Evolutionary conservation across 2,113 vertebrate genomes (phyloP), one percentile per base, ranked within the genome.

Genomic region (Gobio gobio): DNA sequence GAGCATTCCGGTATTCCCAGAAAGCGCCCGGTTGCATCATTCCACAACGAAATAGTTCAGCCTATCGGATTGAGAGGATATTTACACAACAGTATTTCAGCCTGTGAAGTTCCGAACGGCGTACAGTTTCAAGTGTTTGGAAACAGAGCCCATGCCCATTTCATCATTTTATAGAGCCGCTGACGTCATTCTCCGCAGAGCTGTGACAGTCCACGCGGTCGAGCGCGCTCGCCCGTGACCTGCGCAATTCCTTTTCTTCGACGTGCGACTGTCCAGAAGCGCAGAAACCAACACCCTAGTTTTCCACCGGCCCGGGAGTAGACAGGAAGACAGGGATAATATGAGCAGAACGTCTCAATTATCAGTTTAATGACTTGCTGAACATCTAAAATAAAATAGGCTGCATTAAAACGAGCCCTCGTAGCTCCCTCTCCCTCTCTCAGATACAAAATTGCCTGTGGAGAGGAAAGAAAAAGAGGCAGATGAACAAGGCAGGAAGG

Each of bases 111-210:
- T n/a, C 59, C n/a, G 22, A 18, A 18, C 18, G 33, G 36, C 36
- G 54, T 24, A 61, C 63, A 51, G 43, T 56, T 72, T 24, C 66
- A 6, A 24, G 66, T 58, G 79, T 56, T 40, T 56, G 22, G 20
- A 36, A 72, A 40, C 64, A 72, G 13, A 51, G 7, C 5, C 33
- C 10, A 36, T 70, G 29, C 20, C 4, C 29, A 72, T 83, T 83
- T 58, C 68, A 76, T 86, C 54, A 64, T 73, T 83, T 85, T 40
- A 80, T 18, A 78, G 64, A 83, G 74, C 26, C 49, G 43, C 80
- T 87, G 79, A 87, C 82, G 85, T 83, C 83, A 87, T 85, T 82
- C 83, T 82, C 64, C 43, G 88, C 85, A 89, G 78, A 85, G 82
- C 64, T 59, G 85, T 54, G 82, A 51, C 26, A 78, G 85, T 85